Percentiles rank a stretch among this genome's conserved stretches.
These are phyloP conservation scores for Myanophis thanlyinensis DNA, from an alignment of 2,113 vertebrate genomes.

Conservation along the genomic window DNA sequence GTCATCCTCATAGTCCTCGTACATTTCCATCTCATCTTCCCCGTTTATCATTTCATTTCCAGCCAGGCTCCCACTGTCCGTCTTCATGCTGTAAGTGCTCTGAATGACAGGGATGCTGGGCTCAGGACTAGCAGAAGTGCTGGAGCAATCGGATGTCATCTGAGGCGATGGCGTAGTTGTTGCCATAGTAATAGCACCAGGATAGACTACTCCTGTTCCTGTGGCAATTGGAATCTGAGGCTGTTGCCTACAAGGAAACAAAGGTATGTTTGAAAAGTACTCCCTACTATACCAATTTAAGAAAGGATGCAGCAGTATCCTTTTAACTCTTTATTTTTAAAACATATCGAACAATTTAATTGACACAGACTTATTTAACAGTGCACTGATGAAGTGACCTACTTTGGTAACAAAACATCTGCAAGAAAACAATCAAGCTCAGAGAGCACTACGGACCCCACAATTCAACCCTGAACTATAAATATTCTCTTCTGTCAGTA, in stretches of 20 bases:
- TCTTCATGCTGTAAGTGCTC: conserved; percentile 97
- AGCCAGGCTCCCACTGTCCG: conserved; percentile 82
- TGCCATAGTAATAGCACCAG: conserved; percentile 94
- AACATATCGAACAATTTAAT: neutral
- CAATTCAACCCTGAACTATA: neutral
- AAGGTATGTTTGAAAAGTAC: conserved; percentile 23
- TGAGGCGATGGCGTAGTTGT: conserved; percentile 95
- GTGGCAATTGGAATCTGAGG: conserved; percentile 97
- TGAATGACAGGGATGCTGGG: conserved; percentile 97
- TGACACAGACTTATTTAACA: neutral
- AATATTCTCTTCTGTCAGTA: neutral
- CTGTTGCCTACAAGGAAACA: conserved; percentile 78
- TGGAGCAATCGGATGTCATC: conserved; percentile 99
- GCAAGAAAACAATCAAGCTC: neutral
- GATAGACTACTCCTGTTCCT: conserved; percentile 93
- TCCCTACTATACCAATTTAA: conserved; percentile 5
- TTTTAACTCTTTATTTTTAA: conserved; percentile 5
- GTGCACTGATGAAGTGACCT: neutral
- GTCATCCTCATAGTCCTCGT: conserved; percentile 98
- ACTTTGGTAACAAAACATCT: neutral
- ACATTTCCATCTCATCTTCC: conserved; percentile 97
- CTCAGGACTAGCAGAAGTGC: conserved; percentile 95
- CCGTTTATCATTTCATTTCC: conserved; percentile 88
- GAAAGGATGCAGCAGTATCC: neutral
- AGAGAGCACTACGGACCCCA: neutral